Evolutionary conservation across 2,888 invertebrate genomes (phyloP), one percentile per base, ranked within the genome.

Genomic region (Myopa testacea): DNA sequence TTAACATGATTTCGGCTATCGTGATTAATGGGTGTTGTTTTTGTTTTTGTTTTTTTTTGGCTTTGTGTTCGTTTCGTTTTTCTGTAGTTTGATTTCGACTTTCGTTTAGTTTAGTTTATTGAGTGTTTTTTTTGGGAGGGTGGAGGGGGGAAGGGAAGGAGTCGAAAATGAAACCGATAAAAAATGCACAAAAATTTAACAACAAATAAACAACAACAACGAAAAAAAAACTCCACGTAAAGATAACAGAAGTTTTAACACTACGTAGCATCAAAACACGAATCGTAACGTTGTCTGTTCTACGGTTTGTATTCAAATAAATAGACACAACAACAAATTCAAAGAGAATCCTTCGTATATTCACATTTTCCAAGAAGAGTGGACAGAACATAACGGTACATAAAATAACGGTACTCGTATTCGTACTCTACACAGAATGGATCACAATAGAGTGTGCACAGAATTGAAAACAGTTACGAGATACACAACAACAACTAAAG

Each of bases 151-250:
- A 1, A 2, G 1, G 2, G 26, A 2, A 26, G 26, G 26, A 26
- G 26, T 26, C 26, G 2, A 26, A 26, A 26, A 26, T n/a, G n/a
- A n/a, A n/a, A n/a, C n/a, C 26, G 26, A 26, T 26, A 26, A 26
- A 26, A 26, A 26, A 26, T 26, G 26, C 55, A 12, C 10, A 79
- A 72, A 45, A 70, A 10, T 65, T 34, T 10, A 14, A 52, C n/a
- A 26, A 26, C 26, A 26, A 2, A 34, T 65, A 67, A 73, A 63
- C 14, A 65, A 40, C 69, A 12, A 45, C 52, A 3, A 65, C 40
- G 62, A n/a, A 77, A 77, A n/a, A 77, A 77, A 73, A n/a, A 58
- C 72, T 73, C 14, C 45, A 45, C 40, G 58, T 58, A 26, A 69
- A 55, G 5, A n/a, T 5, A 5, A 55, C n/a, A 55, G 14, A n/a